These are phyloP conservation scores for Octopus sinensis DNA, from an alignment of 1,140 invertebrate species.

Conservation along the genomic window DNA sequence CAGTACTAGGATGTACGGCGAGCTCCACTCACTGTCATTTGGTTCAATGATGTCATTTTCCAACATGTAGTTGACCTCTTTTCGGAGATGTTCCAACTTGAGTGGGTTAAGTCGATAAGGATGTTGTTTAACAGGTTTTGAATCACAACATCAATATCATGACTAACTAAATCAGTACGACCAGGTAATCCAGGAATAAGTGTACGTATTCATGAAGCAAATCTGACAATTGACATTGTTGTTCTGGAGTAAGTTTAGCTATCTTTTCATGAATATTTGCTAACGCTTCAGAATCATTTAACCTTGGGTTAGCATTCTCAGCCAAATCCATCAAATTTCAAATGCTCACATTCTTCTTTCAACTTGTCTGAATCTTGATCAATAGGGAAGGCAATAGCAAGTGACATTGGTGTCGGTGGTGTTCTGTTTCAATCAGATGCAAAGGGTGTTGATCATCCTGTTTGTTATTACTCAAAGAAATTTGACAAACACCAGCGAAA, in stretches of 20 bases:
- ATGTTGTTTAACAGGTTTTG: conserved; percentile 18
- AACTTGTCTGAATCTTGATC: no score
- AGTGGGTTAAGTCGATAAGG: conserved; percentile 12
- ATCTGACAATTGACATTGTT: background rate
- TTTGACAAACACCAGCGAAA: no score
- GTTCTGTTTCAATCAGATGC: no score
- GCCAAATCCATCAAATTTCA: no score
- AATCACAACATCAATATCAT: conserved; percentile 18
- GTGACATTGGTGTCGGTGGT: no score
- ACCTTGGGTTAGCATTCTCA: no score
- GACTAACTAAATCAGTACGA: background rate
- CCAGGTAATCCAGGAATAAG: conserved; percentile 17
- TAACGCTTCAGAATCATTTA: no score
- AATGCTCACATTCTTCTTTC: no score
- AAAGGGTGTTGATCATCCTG: no score
- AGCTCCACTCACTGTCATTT: conserved; percentile 18
- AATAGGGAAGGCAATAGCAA: no score
- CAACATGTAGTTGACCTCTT: conserved; percentile 12
- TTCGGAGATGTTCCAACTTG: background rate
- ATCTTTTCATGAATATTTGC: background rate
- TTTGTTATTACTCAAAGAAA: no score
- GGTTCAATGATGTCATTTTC: conserved; percentile 20
- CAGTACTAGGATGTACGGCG: conserved; percentile 22
- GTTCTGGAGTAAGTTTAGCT: background rate
- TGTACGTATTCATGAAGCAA: conserved; percentile 11